These are phyloP conservation scores for Hexactinellida sp. DNA, from an alignment of 37 sponge, comb jelly and placozoan species.

Conservation along the genomic window DNA sequence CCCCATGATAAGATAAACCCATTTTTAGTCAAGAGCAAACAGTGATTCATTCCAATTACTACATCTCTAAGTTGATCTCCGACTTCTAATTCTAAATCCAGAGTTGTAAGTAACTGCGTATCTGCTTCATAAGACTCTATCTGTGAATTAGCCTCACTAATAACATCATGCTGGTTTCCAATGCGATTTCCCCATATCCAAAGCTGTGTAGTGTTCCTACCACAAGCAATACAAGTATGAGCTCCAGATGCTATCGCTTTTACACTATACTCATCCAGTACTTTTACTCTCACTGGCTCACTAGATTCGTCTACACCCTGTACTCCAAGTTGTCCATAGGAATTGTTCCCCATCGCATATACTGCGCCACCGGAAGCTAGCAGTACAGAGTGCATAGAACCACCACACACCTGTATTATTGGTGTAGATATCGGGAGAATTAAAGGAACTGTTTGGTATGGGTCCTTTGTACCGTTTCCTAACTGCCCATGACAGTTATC, in stretches of 20 bases:
- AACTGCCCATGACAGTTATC: not conserved
- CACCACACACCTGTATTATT: not conserved
- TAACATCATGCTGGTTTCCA: too few relatives aligned
- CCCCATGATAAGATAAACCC: constrained; percentile 3
- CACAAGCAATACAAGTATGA: constrained; percentile 9
- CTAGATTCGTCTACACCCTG: not conserved
- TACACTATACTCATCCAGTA: not conserved
- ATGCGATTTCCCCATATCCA: not conserved
- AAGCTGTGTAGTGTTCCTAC: not conserved
- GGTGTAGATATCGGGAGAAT: not conserved
- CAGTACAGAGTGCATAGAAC: not conserved
- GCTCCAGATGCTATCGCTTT: not conserved
- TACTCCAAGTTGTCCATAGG: not conserved
- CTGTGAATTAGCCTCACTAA: not conserved
- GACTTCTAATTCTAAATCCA: not conserved
- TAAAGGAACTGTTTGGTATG: not conserved
- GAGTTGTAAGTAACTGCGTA: not conserved
- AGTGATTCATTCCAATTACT: not conserved
- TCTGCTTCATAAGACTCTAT: not conserved
- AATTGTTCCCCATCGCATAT: not conserved
- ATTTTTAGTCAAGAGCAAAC: not conserved
- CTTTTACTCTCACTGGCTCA: not conserved
- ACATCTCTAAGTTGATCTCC: not conserved
- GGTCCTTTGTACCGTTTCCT: not conserved
- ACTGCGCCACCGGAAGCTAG: not conserved